These are phyloP conservation scores for Donacobius atricapilla DNA, from an alignment of 2,113 vertebrate genomes.

Conservation along the genomic window DNA sequence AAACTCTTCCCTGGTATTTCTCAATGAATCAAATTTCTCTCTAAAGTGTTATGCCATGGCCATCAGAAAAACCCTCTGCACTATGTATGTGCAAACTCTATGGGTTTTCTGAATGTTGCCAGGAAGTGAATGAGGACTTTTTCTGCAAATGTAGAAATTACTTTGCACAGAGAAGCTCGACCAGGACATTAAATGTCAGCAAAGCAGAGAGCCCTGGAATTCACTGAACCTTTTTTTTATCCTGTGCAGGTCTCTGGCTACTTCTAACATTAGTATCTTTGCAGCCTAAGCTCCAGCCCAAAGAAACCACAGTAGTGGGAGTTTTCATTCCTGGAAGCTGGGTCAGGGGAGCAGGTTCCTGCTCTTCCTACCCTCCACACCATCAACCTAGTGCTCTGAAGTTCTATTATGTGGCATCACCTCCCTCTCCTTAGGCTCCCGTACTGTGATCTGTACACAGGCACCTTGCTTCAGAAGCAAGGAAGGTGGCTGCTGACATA, in stretches of 20 bases:
- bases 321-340: not conserved
- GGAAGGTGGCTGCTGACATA: not conserved
- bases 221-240: no score
- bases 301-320: accelerated
- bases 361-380: not conserved
- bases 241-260: no score
- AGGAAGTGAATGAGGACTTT: no score
- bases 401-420: not conserved
- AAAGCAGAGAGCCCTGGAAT: no score
- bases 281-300: not conserved
- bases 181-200: no score
- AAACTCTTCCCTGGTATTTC: not conserved
- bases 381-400: not conserved
- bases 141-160: no score
- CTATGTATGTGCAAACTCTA: no score
- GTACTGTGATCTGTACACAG: not conserved
- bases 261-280: no score
- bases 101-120: no score
- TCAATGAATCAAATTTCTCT: not conserved
- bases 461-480: not conserved
- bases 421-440: not conserved
- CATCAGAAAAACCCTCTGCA: no score
- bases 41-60: no score
- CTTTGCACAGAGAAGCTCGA: no score
- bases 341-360: not conserved